phyloP scores from a whole-genome alignment of 2,888 invertebrate species.

The Bellardia bayeri region DNA sequence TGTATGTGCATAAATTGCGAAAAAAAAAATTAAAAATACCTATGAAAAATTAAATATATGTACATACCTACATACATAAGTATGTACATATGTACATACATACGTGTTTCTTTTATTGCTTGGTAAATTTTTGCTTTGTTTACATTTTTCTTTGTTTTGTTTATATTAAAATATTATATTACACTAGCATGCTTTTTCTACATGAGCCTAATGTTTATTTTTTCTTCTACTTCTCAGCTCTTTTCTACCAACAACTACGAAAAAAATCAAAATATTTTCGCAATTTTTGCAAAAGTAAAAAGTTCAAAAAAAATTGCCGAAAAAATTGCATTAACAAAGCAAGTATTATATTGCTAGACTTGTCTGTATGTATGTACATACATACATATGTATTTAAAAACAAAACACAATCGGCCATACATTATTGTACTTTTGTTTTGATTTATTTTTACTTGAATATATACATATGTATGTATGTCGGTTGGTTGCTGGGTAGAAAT shows the following conservation, averaged over 20 bases:
- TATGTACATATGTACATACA: too few species aligned
- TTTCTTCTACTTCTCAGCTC: neutral
- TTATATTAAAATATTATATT: conserved; percentile 51
- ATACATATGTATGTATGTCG: neutral
- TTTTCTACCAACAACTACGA: neutral
- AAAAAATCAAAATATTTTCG: conserved; percentile 32
- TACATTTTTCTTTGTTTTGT: conserved; percentile 34
- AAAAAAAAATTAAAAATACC: too few species aligned
- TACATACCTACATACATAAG: too few species aligned
- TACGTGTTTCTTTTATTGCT: neutral
- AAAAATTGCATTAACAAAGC: conserved; percentile 51
- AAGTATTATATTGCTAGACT: conserved; percentile 33
- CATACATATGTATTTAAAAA: neutral
- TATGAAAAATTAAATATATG: too few species aligned
- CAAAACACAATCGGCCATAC: neutral
- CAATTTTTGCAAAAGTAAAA: conserved; percentile 44
- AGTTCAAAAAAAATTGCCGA: conserved; percentile 15
- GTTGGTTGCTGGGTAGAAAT: neutral
- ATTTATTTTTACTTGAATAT: conserved; percentile 22
- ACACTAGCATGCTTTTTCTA: conserved; percentile 34
- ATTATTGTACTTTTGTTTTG: conserved; percentile 37
- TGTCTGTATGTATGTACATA: conserved; percentile 4
- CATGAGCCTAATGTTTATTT: conserved; percentile 19
- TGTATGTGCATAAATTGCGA: too few species aligned
- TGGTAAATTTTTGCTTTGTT: conserved; percentile 11